Conservation (phyloP, 2,113 vertebrate species). For the Poicephalus meyeri region DNA sequence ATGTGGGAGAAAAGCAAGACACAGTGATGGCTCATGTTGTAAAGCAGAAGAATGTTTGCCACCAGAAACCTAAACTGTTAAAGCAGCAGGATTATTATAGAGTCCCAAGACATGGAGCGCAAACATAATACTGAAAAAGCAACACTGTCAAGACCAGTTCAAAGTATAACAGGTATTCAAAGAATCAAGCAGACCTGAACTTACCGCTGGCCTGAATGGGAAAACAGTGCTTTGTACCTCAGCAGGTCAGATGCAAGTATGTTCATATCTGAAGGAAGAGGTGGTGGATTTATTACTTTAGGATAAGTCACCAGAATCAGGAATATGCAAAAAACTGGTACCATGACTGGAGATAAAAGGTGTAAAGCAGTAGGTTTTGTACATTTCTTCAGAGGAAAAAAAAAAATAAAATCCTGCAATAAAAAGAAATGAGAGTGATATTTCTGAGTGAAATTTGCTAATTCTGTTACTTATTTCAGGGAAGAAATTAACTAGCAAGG, state of each 20-base stretch:
- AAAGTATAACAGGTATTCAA: constrained; percentile 24
- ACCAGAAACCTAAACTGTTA: neutral
- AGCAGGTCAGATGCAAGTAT: neutral
- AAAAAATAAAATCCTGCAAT: neutral
- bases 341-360: neutral
- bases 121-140: constrained; percentile 45
- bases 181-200: neutral
- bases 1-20: neutral
- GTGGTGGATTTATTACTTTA: neutral
- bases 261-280: neutral
- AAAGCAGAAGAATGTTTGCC: neutral
- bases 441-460: neutral
- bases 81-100: neutral
- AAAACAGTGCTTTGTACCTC: neutral
- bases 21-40: neutral
- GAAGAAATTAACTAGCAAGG: neutral
- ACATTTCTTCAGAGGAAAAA: neutral
- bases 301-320: neutral
- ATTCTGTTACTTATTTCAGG: neutral
- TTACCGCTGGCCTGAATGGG: neutral
- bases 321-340: neutral
- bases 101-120: neutral
- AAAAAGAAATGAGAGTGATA: neutral
- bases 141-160: constrained; percentile 6
- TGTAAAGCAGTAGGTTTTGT: neutral